Conservation (phyloP, 2,113 vertebrate genomes). For the Rhea americana region DNA sequence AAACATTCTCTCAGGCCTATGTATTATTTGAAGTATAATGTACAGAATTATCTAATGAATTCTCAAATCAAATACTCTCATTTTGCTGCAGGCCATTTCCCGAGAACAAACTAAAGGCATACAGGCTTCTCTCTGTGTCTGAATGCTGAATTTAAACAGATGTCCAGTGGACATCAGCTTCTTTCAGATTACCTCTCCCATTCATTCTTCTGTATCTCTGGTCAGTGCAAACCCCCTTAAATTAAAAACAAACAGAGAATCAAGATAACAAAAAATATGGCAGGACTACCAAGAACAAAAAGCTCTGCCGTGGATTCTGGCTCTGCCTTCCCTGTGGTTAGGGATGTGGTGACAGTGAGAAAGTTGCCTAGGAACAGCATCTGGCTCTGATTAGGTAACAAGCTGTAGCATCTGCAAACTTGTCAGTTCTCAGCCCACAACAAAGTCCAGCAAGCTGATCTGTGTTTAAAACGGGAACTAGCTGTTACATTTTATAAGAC, state of each 20-base stretch:
- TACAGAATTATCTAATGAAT: conserved; percentile 68
- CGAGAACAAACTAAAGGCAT: conserved; percentile 29
- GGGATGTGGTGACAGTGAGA: conserved; percentile 11
- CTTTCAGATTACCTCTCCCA: background rate
- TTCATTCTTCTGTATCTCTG: background rate
- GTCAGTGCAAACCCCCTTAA: conserved; percentile 9
- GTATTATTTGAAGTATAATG: conserved; percentile 43
- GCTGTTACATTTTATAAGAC: conserved; percentile 66
- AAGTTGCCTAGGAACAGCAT: conserved; percentile 4
- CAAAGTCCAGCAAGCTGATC: conserved; percentile 38
- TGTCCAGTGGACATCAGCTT: conserved; percentile 23
- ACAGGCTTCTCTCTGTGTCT: conserved; percentile 10
- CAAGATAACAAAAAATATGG: background rate
- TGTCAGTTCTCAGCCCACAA: conserved; percentile 58
- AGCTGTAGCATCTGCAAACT: conserved; percentile 56
- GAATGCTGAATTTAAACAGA: conserved; percentile 21
- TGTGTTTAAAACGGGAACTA: conserved; percentile 55
- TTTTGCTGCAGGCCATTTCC: conserved; percentile 65
- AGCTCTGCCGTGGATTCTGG: background rate
- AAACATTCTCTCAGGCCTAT: conserved; percentile 53
- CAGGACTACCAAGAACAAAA: background rate
- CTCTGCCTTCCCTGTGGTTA: background rate
- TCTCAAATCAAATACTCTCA: conserved; percentile 61
- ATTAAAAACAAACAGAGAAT: conserved; percentile 34
- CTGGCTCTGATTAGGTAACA: conserved; percentile 66